phyloP scores from a whole-genome alignment of 2,113 vertebrate genomes.

The Pteronura brasiliensis region DNA sequence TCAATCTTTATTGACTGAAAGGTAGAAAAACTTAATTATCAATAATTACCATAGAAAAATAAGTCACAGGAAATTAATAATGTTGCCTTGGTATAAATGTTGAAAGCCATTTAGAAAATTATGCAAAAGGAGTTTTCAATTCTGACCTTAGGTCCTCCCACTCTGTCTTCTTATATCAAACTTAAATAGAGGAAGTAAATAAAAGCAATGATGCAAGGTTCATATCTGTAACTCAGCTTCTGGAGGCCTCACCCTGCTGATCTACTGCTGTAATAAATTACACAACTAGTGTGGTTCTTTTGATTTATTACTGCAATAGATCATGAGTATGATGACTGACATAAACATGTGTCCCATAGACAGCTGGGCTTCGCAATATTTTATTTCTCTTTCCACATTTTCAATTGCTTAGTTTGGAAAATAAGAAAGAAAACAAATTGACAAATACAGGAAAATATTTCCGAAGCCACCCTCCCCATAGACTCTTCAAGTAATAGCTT shows the following conservation, averaged over 20 bases:
- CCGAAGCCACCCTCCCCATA: not conserved
- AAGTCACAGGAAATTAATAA: not conserved
- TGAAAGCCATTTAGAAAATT: not conserved
- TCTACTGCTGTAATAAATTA: slow-evolving; percentile 61
- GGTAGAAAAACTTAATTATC: not conserved
- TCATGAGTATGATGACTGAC: slow-evolving; percentile 54
- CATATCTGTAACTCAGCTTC: not conserved
- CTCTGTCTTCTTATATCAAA: slow-evolving; percentile 28
- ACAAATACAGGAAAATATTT: not conserved
- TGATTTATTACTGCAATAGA: slow-evolving; percentile 63
- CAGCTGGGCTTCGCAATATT: slow-evolving; percentile 39
- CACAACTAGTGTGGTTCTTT: not conserved
- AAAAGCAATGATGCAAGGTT: slow-evolving; percentile 7
- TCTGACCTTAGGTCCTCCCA: not conserved
- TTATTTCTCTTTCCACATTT: slow-evolving; percentile 58
- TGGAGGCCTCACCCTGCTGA: slow-evolving; percentile 25
- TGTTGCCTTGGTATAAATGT: not conserved
- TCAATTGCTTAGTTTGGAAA: slow-evolving; percentile 47
- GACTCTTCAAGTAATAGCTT: slow-evolving; percentile 31
- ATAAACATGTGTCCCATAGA: slow-evolving; percentile 51
- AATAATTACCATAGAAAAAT: not conserved
- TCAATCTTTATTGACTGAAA: not conserved
- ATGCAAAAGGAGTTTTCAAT: not conserved
- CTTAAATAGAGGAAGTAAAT: slow-evolving; percentile 55
- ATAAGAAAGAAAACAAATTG: slow-evolving; percentile 51